Percentiles rank a stretch among this genome's conserved stretches.
Conservation (phyloP, 1,140 invertebrate genomes). For the Homalodisca vitripennis region DNA sequence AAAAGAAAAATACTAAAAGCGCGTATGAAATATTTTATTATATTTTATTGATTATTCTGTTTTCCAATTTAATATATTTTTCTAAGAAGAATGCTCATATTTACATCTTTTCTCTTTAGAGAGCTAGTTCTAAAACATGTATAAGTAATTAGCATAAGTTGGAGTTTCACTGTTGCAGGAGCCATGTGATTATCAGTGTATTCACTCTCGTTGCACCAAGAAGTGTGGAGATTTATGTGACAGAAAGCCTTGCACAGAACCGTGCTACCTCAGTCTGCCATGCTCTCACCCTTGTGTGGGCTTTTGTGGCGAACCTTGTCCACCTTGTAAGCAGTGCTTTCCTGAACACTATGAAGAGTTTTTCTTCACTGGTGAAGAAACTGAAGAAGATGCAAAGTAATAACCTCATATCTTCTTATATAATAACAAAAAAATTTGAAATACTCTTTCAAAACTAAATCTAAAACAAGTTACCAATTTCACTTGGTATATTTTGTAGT, state of each 20-base stretch:
- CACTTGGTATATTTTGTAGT: no score
- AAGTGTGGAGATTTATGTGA: conserved; percentile 56
- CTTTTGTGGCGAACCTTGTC: conserved; percentile 66
- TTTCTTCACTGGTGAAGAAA: conserved; percentile 51
- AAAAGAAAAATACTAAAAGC: no score
- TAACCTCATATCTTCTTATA: no score
- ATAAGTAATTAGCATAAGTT: no score
- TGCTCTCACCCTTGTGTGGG: conserved; percentile 65
- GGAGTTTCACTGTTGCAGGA: conserved; percentile 44
- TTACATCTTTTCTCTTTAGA: no score
- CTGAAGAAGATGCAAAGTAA: conserved; percentile 56
- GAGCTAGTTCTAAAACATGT: no score
- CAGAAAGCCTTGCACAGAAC: conserved; percentile 52
- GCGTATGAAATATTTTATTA: no score
- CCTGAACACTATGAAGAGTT: conserved; percentile 13
- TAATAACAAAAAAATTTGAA: no score
- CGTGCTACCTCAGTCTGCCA: conserved; percentile 50
- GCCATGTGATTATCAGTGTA: conserved; percentile 50
- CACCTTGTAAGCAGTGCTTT: conserved; percentile 40
- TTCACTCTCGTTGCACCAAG: conserved; percentile 56
- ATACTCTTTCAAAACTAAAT: no score
- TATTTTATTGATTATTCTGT: background rate
- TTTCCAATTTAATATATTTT: no score
- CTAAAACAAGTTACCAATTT: no score
- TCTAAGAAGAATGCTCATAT: no score